These are phyloP conservation scores for Columba janthina DNA, from an alignment of 2,113 vertebrate species.

Conservation along the genomic window DNA sequence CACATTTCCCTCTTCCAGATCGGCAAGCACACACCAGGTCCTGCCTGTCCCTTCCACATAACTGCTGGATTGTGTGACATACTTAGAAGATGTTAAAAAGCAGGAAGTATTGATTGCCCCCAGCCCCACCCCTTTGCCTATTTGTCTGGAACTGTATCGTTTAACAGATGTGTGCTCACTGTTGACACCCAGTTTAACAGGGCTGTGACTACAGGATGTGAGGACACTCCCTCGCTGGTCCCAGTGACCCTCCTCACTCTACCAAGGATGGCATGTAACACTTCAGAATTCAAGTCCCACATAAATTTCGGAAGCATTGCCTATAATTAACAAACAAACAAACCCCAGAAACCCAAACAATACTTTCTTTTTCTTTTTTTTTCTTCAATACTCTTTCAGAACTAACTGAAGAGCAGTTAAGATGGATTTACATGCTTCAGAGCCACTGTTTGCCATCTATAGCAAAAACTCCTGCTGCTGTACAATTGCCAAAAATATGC, in stretches of 20 bases:
- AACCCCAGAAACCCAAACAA: too few relatives aligned
- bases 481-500: not conserved
- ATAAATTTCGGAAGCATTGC: not conserved
- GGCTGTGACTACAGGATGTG: not conserved
- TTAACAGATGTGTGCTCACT: not conserved
- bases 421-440: not conserved
- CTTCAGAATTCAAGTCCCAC: not conserved
- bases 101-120: not conserved
- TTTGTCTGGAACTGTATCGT: not conserved
- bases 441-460: not conserved
- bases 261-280: not conserved
- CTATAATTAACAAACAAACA: not conserved
- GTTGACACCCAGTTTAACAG: not conserved
- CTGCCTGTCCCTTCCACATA: not conserved
- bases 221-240: not conserved
- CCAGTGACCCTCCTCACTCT: not conserved
- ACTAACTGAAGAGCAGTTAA: not conserved
- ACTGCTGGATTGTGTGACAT: not conserved
- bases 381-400: not conserved
- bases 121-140: rapidly evolving
- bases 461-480: not conserved
- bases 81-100: not conserved
- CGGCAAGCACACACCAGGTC: rapidly evolving
- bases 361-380: too few relatives aligned
- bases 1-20: not conserved